Percentiles rank a stretch among this genome's conserved stretches.
These are phyloP conservation scores for Perithous albicinctus DNA, from an alignment of 2,888 invertebrate species.

Conservation along the genomic window DNA sequence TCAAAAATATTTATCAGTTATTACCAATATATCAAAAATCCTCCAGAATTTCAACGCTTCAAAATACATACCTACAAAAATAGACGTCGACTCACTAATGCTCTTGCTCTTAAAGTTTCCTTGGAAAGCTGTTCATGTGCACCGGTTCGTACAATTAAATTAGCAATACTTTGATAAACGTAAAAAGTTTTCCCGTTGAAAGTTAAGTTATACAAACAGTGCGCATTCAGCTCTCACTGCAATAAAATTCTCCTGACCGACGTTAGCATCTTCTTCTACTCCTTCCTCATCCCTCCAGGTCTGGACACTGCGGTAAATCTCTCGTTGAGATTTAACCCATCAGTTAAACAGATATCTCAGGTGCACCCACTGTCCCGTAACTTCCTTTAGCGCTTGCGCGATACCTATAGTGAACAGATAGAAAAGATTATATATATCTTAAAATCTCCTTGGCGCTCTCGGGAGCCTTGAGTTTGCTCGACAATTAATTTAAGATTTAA, in stretches of 20 bases:
- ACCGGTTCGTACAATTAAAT: neutral
- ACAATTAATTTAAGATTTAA: constrained; percentile 71
- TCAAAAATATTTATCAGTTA: too few species aligned
- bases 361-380: constrained; percentile 56
- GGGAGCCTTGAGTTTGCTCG: constrained; percentile 59
- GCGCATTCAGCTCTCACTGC: neutral
- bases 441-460: constrained; percentile 50
- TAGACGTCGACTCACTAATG: too few species aligned
- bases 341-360: constrained; percentile 62
- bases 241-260: constrained; percentile 11
- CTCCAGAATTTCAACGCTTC: too few species aligned
- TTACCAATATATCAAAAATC: too few species aligned
- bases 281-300: too few species aligned
- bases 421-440: constrained; percentile 43
- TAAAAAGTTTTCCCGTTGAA: neutral
- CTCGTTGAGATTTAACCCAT: constrained; percentile 58
- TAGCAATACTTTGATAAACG: neutral
- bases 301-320: constrained; percentile 48
- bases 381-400: constrained; percentile 55
- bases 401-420: constrained; percentile 31
- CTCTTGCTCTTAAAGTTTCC: neutral
- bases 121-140: neutral
- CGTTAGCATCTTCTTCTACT: neutral
- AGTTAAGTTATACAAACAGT: neutral
- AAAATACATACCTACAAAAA: too few species aligned